These are phyloP conservation scores for Creontiades dilutus DNA, from an alignment of 2,888 invertebrate genomes.

Conservation along the genomic window DNA sequence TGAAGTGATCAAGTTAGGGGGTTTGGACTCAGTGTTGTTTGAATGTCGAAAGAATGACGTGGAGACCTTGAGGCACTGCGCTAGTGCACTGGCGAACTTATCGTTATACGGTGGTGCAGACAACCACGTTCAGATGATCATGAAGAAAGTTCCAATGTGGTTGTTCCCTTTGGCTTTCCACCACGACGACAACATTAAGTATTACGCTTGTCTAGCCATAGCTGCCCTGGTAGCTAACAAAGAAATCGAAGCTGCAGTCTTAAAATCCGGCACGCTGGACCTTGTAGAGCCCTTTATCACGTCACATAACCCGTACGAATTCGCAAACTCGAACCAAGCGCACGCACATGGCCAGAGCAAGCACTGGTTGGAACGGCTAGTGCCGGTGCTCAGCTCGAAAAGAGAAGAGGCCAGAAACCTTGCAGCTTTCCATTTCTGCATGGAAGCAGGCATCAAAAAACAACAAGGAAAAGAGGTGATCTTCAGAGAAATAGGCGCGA, in stretches of 20 bases:
- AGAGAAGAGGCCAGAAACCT: constrained; percentile 97
- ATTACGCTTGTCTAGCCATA: constrained; percentile 98
- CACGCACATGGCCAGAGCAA: constrained; percentile 98
- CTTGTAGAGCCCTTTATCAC: constrained; percentile 98
- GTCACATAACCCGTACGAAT: constrained; percentile 95
- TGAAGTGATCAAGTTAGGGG: constrained; percentile 94
- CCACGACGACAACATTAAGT: constrained; percentile 97
- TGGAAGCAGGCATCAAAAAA: constrained; percentile 99
- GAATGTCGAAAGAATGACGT: constrained; percentile 96
- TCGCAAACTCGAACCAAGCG: constrained; percentile 93
- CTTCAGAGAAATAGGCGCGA: constrained; percentile 95
- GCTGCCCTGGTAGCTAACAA: constrained; percentile 97
- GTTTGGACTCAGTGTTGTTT: constrained; percentile 95
- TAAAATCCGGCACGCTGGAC: constrained; percentile 97
- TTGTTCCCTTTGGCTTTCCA: constrained; percentile 98
- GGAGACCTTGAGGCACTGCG: constrained; percentile 95
- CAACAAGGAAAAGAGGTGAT: constrained; percentile 94
- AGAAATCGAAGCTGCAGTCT: constrained; percentile 97
- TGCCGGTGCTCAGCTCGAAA: constrained; percentile 96
- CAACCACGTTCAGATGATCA: constrained; percentile 98
- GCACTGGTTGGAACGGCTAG: constrained; percentile 94
- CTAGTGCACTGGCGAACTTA: constrained; percentile 96
- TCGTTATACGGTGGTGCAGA: constrained; percentile 97
- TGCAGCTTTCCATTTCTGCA: constrained; percentile 98
- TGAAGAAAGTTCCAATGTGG: constrained; percentile 94